Evolutionary conservation across 2,113 vertebrate genomes (phyloP).

Genomic region (Collichthys lucidus): DNA sequence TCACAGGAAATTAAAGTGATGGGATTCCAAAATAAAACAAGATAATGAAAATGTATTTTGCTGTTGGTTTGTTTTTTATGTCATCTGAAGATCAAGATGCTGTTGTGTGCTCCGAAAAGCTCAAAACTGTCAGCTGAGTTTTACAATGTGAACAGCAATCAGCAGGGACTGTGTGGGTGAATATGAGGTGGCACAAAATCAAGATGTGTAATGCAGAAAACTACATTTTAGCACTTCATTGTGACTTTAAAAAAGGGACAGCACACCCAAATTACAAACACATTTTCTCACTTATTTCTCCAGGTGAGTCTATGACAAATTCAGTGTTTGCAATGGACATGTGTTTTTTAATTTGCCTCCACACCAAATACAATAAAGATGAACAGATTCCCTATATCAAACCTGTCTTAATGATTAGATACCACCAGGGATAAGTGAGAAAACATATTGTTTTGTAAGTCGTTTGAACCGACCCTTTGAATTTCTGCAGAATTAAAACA

Average conservation of each 20-base stretch:
- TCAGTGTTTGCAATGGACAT: not conserved
- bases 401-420: not conserved
- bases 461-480: not conserved
- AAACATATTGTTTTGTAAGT: not conserved
- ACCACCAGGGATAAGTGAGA: not conserved
- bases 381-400: not conserved
- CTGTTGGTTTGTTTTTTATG: not conserved
- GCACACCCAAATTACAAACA: not conserved
- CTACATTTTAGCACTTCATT: not conserved
- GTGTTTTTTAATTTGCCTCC: not conserved
- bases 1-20: no score
- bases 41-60: not conserved
- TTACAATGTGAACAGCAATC: not conserved
- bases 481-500: not conserved
- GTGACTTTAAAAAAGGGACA: constrained; percentile 1
- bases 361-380: not conserved
- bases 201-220: not conserved
- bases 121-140: not conserved
- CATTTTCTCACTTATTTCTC: not conserved
- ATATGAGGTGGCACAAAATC: no score
- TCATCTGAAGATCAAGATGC: not conserved
- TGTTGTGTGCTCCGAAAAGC: not conserved
- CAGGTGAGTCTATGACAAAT: not conserved
- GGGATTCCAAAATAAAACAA: not conserved
- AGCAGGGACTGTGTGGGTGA: not conserved